phyloP scores from a whole-genome alignment of 2,113 vertebrate genomes.

The Monarcha castaneiventris region DNA sequence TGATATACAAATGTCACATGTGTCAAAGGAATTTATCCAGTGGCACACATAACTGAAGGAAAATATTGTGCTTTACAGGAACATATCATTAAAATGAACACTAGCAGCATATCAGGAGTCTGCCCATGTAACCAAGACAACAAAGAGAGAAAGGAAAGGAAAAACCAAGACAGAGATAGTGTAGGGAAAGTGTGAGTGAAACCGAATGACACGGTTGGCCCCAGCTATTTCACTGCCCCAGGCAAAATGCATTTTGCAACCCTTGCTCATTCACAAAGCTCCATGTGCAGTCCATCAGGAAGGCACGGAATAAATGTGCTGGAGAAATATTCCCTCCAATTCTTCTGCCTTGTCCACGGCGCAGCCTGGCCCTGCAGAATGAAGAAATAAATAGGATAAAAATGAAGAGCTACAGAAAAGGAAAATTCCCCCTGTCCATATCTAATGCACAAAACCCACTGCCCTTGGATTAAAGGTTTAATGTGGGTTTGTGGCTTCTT shows the following conservation, averaged over 20 bases:
- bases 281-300: not conserved
- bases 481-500: not conserved
- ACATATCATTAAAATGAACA: constrained; percentile 74
- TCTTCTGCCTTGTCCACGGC: not conserved
- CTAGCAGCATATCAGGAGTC: constrained; percentile 65
- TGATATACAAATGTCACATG: constrained; percentile 71
- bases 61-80: constrained; percentile 76
- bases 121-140: constrained; percentile 80
- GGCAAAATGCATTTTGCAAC: constrained; percentile 50
- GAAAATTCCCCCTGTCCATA: rapidly evolving
- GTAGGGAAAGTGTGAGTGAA: constrained; percentile 10
- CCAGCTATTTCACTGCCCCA: constrained; percentile 42
- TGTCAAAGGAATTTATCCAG: constrained; percentile 70
- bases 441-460: not conserved
- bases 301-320: not conserved
- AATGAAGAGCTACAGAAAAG: not conserved
- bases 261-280: not conserved
- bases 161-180: constrained; percentile 17
- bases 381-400: not conserved
- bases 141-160: constrained; percentile 63
- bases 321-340: not conserved
- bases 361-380: not conserved
- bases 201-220: constrained; percentile 20
- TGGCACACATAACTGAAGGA: constrained; percentile 67
- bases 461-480: not conserved